phyloP scores from a whole-genome alignment of 2,113 vertebrate species.

The Sceloporus undulatus region DNA sequence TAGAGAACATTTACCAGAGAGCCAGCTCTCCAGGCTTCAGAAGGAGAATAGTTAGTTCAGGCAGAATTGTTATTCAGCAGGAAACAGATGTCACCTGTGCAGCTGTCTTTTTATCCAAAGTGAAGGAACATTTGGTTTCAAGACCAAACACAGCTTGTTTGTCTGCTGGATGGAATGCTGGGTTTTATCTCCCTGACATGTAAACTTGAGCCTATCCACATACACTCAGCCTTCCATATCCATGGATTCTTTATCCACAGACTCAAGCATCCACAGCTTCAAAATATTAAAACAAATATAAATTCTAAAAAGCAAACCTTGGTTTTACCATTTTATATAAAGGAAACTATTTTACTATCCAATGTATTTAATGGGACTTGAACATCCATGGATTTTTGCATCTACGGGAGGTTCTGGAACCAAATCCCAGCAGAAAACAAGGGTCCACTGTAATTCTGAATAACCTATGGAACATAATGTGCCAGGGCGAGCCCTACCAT shows the following conservation, averaged over 20 bases:
- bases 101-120: slow-evolving; percentile 55
- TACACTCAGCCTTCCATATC: not conserved
- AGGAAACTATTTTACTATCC: too few species aligned
- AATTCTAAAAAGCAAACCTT: too few species aligned
- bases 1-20: not conserved
- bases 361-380: too few species aligned
- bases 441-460: too few species aligned
- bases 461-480: not conserved
- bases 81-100: slow-evolving; percentile 58
- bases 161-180: not conserved
- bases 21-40: not conserved
- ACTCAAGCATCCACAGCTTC: too few species aligned
- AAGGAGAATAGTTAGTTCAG: slow-evolving; percentile 38
- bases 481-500: too few species aligned
- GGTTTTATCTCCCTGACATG: not conserved
- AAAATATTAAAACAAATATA: too few species aligned
- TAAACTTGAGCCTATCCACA: not conserved
- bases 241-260: too few species aligned
- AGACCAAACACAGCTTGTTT: slow-evolving; percentile 45
- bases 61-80: slow-evolving; percentile 43
- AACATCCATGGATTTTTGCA: too few species aligned
- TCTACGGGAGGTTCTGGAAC: too few species aligned
- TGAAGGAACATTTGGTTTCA: not conserved
- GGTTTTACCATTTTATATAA: too few species aligned
- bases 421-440: too few species aligned